phyloP scores from a whole-genome alignment of 2,888 invertebrate species.

The Dynastes maya region DNA sequence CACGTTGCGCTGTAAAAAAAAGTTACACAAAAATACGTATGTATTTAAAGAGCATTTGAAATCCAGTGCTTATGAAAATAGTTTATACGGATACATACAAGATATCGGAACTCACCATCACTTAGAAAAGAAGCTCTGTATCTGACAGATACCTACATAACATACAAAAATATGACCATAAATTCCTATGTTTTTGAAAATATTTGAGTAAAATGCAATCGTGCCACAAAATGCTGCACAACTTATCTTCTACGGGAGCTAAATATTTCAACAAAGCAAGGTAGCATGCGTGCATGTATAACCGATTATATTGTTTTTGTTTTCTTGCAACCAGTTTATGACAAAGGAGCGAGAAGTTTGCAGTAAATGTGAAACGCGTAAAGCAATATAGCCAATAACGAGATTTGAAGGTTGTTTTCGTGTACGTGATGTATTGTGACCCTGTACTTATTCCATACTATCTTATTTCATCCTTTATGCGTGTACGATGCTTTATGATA shows the following conservation, averaged over 20 bases:
- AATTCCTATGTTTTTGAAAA: neutral
- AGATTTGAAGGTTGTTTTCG: constrained; percentile 43
- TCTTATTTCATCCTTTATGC: constrained; percentile 16
- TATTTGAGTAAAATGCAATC: neutral
- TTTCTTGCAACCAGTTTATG: constrained; percentile 24
- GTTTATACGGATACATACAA: too few relatives aligned
- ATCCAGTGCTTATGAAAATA: too few relatives aligned
- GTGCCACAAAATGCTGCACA: neutral
- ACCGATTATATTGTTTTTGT: constrained; percentile 27
- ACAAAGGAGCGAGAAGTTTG: constrained; percentile 30
- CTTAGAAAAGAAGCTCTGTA: too few relatives aligned
- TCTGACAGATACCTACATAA: too few relatives aligned
- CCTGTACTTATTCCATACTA: constrained; percentile 23
- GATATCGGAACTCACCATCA: too few relatives aligned
- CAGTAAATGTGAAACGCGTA: constrained; percentile 38
- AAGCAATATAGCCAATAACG: constrained; percentile 24
- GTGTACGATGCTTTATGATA: neutral
- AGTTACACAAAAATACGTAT: too few relatives aligned
- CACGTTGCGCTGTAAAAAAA: too few relatives aligned
- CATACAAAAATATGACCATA: too few relatives aligned
- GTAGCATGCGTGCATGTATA: neutral
- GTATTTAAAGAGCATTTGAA: too few relatives aligned
- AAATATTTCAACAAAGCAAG: neutral
- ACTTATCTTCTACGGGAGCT: neutral
- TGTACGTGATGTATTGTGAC: constrained; percentile 39